Evolutionary conservation across 2,888 invertebrate species (phyloP).

Genomic region (Baccha elongata): DNA sequence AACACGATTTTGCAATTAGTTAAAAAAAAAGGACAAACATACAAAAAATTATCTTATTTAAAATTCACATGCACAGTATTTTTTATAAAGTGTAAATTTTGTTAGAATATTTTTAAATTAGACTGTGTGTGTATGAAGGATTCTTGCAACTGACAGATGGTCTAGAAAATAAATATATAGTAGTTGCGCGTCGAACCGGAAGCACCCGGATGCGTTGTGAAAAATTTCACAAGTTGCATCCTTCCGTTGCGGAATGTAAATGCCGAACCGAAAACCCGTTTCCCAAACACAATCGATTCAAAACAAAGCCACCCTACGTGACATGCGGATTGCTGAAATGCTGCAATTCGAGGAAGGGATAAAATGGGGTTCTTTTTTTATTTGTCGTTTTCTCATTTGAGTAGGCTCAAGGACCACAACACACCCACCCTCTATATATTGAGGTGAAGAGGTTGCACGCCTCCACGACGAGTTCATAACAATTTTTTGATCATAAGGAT

Average conservation of each 20-base stretch:
- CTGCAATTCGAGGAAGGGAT: conserved; percentile 30
- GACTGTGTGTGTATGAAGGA: not conserved
- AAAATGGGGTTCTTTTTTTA: not conserved
- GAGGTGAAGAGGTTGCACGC: conserved; percentile 24
- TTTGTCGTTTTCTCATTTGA: conserved; percentile 53
- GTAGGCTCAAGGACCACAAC: conserved; percentile 46
- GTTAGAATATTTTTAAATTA: conserved; percentile 21
- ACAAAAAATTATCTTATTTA: conserved; percentile 38
- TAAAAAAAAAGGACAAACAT: conserved; percentile 5
- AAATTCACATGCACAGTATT: conserved; percentile 57
- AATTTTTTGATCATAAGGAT: conserved; percentile 61
- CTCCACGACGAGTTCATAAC: conserved; percentile 6
- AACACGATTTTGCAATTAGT: conserved; percentile 62
- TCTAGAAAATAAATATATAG: not conserved
- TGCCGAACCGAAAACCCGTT: conserved; percentile 35
- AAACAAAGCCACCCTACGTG: conserved; percentile 65
- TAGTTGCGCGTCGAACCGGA: conserved; percentile 46
- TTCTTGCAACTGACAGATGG: conserved; percentile 19
- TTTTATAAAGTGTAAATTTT: not conserved
- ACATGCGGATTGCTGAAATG: conserved; percentile 73
- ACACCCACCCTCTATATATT: not conserved
- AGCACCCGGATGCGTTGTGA: conserved; percentile 30
- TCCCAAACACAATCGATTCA: conserved; percentile 66
- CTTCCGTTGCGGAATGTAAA: conserved; percentile 59
- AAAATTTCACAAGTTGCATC: conserved; percentile 64